Evolutionary conservation across 1,140 invertebrate genomes (phyloP), one percentile per base, ranked within the genome.

Genomic region (Drosophila athabasca): DNA sequence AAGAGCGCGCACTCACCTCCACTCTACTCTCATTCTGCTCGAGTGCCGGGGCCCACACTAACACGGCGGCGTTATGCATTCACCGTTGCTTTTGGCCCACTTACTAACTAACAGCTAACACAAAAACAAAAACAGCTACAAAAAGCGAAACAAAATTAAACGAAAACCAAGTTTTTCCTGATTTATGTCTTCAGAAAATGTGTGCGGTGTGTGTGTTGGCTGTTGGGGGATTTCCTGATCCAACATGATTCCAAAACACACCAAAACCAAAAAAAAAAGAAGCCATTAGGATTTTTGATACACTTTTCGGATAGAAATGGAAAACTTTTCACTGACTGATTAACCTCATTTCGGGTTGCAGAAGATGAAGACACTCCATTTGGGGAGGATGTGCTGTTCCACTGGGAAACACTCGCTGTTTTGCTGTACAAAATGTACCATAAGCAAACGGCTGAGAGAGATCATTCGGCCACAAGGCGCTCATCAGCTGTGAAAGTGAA

Each of bases 61-160:
- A 41, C 5, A 41, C 5, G 52, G 39, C 24, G 51, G 52, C 61
- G 53, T 75, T 75, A 66, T 75, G 71, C 71, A 75, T 75, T 75
- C 71, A 75, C 71, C 71, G 71, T 75, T 75, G 71, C 71, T 75
- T 69, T 75, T 75, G 71, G 61, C 71, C 71, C 54, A 75, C 71
- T 66, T 75, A 58, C 59, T 17, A 49, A 19, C 44, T 6, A 57
- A 57, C 67, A 39, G 35, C 51, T 11, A 15, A 22, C n/a, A 22
- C 2, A 19, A 65, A 26, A 65, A 61, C 22, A 29, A 24, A 22
- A 19, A 65, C 26, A 65, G 43, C 22, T 15, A 24, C 17, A 66
- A 66, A 41, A 17, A 46, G 51, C 29, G 31, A 49, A 53, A 53
- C 19, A 24, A 73, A 64, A 65, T 55, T 46, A 49, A 61, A 44